Evolutionary conservation across 2,888 invertebrate species (phyloP), one percentile per base, ranked within the genome.

Genomic region (Strigamia maritima): DNA sequence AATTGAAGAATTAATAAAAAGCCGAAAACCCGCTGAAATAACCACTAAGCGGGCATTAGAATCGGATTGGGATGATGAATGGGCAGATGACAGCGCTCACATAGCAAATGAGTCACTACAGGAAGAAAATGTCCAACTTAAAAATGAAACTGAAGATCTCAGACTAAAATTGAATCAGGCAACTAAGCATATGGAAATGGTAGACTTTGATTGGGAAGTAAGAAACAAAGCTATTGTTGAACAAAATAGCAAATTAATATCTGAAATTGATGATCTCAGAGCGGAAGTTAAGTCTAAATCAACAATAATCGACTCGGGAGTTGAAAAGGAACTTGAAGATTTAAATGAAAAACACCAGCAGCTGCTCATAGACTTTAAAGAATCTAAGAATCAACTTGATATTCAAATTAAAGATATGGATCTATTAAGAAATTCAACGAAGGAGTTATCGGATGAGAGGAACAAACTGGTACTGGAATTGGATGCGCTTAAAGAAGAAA

Each of bases 61-160:
- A 16, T 70, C 70, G 2, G 70, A 28, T 70, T 70, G 70, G 70
- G 70, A 70, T 16, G 26, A 26, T 14, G 70, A 70, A 12, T 70
- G 70, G 70, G 26, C 14, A 1, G 14, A 28, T n/a, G 70, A 70
- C 12, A 70, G 26, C 14, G 22, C n/a, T 8, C 22, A 24, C 1
- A 0, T 4, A 12, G n/a, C 28, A 38, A 75, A 75, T 22, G 77
- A 77, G 22, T 16, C 24, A 16, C 12, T 77, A 12, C 49, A 22
- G 7, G 28, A 77, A 77, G 77, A 77, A 75, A 75, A 75, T 22
- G 12, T 38, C 3, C 0, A 40, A n/a, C 35, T 75, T 10, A 75
- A 75, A 38, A 24, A 7, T 38, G 76, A 75, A 24, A 35, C 38
- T 75, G 40, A 75, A 22, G 38, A 14, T 31, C 31, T 75, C 16